A percentile compares a stretch with the other conserved stretches of the same genome.
Evolutionary conservation across 1,140 invertebrate genomes (phyloP).

Genomic region (Saccostrea cuccullata): DNA sequence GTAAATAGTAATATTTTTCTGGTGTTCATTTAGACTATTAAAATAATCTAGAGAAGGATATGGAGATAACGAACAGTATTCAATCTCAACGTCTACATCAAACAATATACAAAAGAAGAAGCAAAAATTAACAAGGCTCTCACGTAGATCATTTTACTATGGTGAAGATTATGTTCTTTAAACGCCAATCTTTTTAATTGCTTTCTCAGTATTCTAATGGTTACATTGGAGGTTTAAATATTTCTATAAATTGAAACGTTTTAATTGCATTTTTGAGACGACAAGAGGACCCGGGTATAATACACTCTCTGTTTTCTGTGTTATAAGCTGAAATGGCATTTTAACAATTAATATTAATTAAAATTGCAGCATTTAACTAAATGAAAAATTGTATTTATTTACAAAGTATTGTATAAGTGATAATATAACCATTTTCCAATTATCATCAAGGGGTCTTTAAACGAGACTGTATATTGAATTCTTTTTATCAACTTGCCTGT

Average conservation of each 20-base stretch:
- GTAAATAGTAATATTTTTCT: not conserved
- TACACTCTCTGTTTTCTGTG: not conserved
- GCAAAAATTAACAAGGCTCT: no score
- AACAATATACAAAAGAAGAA: no score
- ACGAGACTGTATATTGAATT: no score
- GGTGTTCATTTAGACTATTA: not conserved
- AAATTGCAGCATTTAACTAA: no score
- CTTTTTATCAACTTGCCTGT: no score
- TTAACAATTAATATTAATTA: no score
- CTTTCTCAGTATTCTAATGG: not conserved
- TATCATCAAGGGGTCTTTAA: no score
- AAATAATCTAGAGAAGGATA: not conserved
- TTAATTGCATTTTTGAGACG: slow-evolving; percentile 3
- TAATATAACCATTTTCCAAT: no score
- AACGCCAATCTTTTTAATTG: not conserved
- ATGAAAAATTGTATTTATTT: no score
- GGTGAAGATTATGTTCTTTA: not conserved
- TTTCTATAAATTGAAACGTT: slow-evolving; percentile 24
- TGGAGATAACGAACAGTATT: no score
- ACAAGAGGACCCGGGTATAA: not conserved
- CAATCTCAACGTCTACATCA: no score
- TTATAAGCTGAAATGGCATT: not conserved
- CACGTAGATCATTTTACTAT: not conserved
- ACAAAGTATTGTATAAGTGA: no score
- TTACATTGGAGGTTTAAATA: slow-evolving; percentile 14